phyloP scores from a whole-genome alignment of 2,797 vertebrate genomes.

The Squalus acanthias region DNA sequence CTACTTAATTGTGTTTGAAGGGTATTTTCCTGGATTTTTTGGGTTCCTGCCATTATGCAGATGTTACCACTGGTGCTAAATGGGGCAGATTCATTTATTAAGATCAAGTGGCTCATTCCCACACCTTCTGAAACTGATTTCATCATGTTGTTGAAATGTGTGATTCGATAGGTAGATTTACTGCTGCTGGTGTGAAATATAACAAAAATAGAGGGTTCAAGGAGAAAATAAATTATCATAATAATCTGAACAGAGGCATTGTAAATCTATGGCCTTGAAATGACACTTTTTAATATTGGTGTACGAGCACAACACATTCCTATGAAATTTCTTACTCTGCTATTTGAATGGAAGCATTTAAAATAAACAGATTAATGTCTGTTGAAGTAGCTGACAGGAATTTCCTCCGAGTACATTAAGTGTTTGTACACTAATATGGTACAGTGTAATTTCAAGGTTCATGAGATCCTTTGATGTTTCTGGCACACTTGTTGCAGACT shows the following conservation, averaged over 20 bases:
- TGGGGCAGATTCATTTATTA: neutral
- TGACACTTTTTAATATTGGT: constrained; percentile 6
- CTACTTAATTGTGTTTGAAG: neutral
- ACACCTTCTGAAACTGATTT: neutral
- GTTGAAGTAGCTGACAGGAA: constrained; percentile 1
- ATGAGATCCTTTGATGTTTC: constrained; percentile 1
- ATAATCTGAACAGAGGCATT: neutral
- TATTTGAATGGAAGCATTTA: neutral
- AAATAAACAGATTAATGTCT: constrained; percentile 13
- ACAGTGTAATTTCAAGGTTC: constrained; percentile 1
- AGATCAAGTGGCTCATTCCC: neutral
- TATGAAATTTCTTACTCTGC: neutral
- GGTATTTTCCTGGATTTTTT: neutral
- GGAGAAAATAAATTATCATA: neutral
- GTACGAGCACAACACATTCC: neutral
- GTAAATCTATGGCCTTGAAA: neutral
- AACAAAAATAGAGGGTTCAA: neutral
- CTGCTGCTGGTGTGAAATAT: neutral
- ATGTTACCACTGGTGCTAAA: neutral
- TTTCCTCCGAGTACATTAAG: constrained; percentile 6
- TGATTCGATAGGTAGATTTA: neutral
- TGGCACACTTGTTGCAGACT: constrained; percentile 32
- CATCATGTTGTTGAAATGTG: neutral
- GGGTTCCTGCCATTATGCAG: neutral
- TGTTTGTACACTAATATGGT: neutral